Percentiles rank a stretch among this genome's conserved stretches.
These are phyloP conservation scores for Harpagifer antarcticus DNA, from an alignment of 2,797 vertebrate genomes.

Conservation along the genomic window DNA sequence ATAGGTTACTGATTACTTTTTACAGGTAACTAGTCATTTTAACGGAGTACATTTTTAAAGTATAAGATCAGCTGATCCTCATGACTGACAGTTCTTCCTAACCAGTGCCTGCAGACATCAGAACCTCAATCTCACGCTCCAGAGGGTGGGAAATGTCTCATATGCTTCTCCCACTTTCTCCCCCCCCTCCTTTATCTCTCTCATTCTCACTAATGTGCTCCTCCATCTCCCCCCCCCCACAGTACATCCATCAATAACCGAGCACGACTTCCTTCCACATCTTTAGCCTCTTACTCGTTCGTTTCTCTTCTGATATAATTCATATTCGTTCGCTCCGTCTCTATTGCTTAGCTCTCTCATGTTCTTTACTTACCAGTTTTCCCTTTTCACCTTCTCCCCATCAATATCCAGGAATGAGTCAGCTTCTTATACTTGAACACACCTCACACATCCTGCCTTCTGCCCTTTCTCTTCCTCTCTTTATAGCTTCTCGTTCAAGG, in stretches of 20 bases:
- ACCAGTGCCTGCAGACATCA: constrained; percentile 28
- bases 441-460: neutral
- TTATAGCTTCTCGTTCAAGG: constrained; percentile 12
- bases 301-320: constrained; percentile 32
- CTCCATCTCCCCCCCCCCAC: constrained; percentile 54
- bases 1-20: too few species aligned
- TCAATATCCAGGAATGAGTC: constrained; percentile 12
- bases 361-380: constrained; percentile 2
- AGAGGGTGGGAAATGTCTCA: constrained; percentile 50
- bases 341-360: constrained; percentile 1
- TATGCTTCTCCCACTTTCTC: constrained; percentile 22
- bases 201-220: constrained; percentile 59
- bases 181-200: constrained; percentile 31
- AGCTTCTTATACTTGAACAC: neutral
- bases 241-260: constrained; percentile 49
- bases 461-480: neutral
- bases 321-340: constrained; percentile 6
- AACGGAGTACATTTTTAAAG: too few species aligned
- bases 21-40: too few species aligned
- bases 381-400: constrained; percentile 11
- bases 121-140: constrained; percentile 53
- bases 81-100: constrained; percentile 13
- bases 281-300: constrained; percentile 24
- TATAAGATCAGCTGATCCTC: constrained; percentile 5
- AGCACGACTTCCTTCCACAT: constrained; percentile 34